These are phyloP conservation scores for Larimichthys polyactis DNA, from an alignment of 2,113 vertebrate species.

Conservation along the genomic window DNA sequence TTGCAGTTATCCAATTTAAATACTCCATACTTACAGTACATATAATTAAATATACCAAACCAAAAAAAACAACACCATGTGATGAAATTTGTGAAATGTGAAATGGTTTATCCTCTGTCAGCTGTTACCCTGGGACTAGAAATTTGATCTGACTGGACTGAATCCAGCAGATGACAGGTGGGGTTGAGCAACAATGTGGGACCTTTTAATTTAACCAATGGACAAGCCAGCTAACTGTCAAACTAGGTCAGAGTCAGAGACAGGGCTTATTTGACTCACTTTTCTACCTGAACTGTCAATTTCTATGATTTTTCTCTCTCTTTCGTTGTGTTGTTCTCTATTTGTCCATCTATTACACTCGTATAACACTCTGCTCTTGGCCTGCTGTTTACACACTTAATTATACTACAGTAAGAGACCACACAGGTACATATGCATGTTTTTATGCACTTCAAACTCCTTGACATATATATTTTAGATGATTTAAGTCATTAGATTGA, in stretches of 20 bases:
- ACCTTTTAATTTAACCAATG: conserved; percentile 46
- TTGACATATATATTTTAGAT: conserved; percentile 31
- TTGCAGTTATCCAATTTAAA: no score
- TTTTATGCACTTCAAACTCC: conserved; percentile 55
- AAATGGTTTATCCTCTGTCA: conserved; percentile 1
- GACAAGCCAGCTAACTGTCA: conserved; percentile 53
- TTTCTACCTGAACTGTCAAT: background rate
- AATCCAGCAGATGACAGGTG: conserved; percentile 48
- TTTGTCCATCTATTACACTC: conserved; percentile 1
- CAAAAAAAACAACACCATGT: background rate
- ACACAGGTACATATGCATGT: conserved; percentile 27
- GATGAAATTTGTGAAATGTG: background rate
- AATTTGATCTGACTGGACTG: conserved; percentile 50
- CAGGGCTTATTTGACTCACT: conserved; percentile 30
- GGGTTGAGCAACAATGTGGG: conserved; percentile 52
- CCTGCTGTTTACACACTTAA: conserved; percentile 16
- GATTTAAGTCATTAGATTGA: background rate
- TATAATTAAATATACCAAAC: background rate
- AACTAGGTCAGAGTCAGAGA: conserved; percentile 55
- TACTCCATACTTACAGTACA: no score
- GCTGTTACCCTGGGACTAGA: background rate
- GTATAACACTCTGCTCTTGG: background rate
- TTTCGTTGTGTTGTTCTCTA: background rate
- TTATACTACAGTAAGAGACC: conserved; percentile 21
- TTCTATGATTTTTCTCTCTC: background rate